These are phyloP conservation scores for Sandelia bainsii DNA, from an alignment of 2,797 vertebrate species.

Conservation along the genomic window DNA sequence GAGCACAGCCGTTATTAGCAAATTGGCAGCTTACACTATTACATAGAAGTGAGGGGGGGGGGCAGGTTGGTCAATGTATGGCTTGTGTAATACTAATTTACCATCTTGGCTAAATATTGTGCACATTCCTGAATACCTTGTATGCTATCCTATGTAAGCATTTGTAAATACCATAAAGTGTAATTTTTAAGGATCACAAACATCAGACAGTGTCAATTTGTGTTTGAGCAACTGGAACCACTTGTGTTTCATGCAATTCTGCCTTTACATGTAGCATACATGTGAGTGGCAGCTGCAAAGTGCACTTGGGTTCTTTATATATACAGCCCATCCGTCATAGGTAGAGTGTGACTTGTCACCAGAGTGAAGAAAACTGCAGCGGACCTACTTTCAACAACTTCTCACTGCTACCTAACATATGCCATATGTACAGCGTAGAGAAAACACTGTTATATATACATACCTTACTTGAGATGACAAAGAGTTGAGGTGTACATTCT, in stretches of 20 bases:
- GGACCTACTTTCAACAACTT: constrained; percentile 42
- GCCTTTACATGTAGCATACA: constrained; percentile 37
- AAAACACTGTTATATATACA: constrained; percentile 35
- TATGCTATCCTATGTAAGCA: too few relatives aligned
- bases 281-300: constrained; percentile 46
- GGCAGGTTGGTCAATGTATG: constrained; percentile 32
- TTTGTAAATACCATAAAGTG: not conserved
- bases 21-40: constrained; percentile 54
- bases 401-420: constrained; percentile 20
- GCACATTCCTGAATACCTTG: not conserved
- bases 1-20: constrained; percentile 47
- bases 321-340: constrained; percentile 22
- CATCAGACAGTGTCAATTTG: constrained; percentile 3
- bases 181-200: not conserved
- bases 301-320: constrained; percentile 8
- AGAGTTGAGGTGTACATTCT: constrained; percentile 91
- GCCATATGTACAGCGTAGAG: constrained; percentile 6
- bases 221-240: constrained; percentile 33
- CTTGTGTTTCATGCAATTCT: constrained; percentile 20
- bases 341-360: constrained; percentile 57
- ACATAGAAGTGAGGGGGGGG: constrained; percentile 19
- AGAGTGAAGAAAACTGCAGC: constrained; percentile 43
- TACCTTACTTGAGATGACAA: constrained; percentile 94
- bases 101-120: constrained; percentile 21
- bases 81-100: constrained; percentile 22